These are phyloP conservation scores for Tinea trinotella DNA, from an alignment of 2,888 invertebrate species.

Conservation along the genomic window DNA sequence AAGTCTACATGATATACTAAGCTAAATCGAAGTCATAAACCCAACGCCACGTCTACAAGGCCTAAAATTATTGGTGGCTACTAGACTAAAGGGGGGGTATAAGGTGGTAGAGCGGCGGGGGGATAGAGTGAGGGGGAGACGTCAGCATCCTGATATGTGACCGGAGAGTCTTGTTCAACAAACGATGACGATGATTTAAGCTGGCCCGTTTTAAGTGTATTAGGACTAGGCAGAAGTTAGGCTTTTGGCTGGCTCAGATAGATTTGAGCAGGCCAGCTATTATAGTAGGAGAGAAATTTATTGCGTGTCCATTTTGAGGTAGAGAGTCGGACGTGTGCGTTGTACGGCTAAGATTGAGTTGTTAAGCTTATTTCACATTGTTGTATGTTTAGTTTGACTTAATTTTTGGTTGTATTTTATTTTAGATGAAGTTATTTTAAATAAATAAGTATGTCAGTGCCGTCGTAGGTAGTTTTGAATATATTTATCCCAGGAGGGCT, in stretches of 20 bases:
- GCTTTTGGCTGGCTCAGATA: constrained; percentile 54
- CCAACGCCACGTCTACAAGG: constrained; percentile 25
- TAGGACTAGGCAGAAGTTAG: constrained; percentile 62
- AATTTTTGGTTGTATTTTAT: too few relatives aligned
- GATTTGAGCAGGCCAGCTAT: constrained; percentile 44
- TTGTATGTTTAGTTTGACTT: too few relatives aligned
- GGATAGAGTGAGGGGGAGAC: constrained; percentile 30
- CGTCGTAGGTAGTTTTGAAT: too few relatives aligned
- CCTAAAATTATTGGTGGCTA: constrained; percentile 56
- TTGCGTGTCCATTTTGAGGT: constrained; percentile 32
- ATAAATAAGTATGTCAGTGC: too few relatives aligned
- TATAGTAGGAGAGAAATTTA: constrained; percentile 41
- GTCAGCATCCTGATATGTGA: constrained; percentile 67
- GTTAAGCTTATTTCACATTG: neutral
- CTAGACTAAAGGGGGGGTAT: constrained; percentile 26
- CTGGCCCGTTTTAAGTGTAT: constrained; percentile 70
- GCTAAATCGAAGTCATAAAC: constrained; percentile 14
- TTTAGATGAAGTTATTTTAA: too few relatives aligned
- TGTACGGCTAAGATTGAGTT: constrained; percentile 3
- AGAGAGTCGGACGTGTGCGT: constrained; percentile 16
- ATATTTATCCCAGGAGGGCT: too few relatives aligned
- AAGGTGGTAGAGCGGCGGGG: too few relatives aligned
- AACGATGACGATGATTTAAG: constrained; percentile 73
- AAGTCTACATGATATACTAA: constrained; percentile 4
- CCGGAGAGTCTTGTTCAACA: constrained; percentile 72